phyloP scores from a whole-genome alignment of 2,113 vertebrate species.

The Ciconia maguari region DNA sequence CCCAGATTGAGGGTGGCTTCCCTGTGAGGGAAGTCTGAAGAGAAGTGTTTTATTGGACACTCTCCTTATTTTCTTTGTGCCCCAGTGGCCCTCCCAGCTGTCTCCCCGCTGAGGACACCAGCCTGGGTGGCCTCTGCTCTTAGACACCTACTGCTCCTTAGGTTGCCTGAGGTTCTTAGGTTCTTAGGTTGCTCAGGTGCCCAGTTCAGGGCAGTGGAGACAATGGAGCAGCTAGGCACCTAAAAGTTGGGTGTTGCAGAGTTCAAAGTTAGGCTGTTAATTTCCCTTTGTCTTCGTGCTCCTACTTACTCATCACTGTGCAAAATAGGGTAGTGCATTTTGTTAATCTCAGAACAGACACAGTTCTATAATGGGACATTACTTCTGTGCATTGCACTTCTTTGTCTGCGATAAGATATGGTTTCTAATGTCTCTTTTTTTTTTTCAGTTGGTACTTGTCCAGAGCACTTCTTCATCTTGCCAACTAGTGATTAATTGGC shows the following conservation, averaged over 20 bases:
- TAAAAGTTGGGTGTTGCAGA: neutral
- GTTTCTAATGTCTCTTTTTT: conserved; percentile 3
- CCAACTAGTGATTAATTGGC: conserved; percentile 67
- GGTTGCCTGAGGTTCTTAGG: neutral
- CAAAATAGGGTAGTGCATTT: neutral
- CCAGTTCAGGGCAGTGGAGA: neutral
- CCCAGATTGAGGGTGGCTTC: neutral
- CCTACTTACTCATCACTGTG: neutral
- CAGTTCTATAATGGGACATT: conserved; percentile 43
- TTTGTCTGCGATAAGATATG: conserved; percentile 47
- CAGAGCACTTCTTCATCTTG: conserved; percentile 57
- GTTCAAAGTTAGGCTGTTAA: neutral
- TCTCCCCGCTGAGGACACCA: neutral
- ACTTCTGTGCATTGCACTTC: conserved; percentile 49
- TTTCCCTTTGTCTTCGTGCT: neutral
- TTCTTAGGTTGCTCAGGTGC: neutral
- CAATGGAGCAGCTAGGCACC: neutral
- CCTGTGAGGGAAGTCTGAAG: neutral
- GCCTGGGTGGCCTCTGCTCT: neutral
- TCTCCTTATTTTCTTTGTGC: neutral
- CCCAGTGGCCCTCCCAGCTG: neutral
- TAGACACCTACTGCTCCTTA: neutral
- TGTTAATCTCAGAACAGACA: conserved; percentile 1
- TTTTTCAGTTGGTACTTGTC: conserved; percentile 40
- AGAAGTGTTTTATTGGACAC: neutral